Conservation (phyloP, 2,888 invertebrate species). For the Augochlorella aurata region DNA sequence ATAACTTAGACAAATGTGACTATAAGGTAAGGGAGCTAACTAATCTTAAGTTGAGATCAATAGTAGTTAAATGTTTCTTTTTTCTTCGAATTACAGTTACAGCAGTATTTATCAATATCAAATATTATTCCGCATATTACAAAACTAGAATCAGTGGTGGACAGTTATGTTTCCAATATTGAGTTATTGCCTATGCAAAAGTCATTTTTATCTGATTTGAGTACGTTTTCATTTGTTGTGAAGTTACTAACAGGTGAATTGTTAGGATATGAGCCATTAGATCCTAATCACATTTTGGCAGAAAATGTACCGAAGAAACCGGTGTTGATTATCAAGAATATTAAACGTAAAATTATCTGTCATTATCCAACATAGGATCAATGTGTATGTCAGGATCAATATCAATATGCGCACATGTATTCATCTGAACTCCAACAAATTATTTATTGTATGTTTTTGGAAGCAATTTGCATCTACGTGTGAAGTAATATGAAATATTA, state of each 20-base stretch:
- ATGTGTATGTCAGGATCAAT: too few species aligned
- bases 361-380: conserved; percentile 21
- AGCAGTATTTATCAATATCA: conserved; percentile 70
- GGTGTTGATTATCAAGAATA: conserved; percentile 73
- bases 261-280: conserved; percentile 64
- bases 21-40: conserved; percentile 65
- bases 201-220: conserved; percentile 48
- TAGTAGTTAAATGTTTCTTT: conserved; percentile 15
- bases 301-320: conserved; percentile 71
- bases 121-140: conserved; percentile 69
- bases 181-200: conserved; percentile 61
- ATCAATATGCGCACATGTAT: not conserved
- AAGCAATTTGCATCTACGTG: conserved; percentile 17
- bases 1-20: conserved; percentile 69
- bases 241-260: conserved; percentile 75
- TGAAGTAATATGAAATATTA: conserved; percentile 40
- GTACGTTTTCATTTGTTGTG: conserved; percentile 63
- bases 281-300: conserved; percentile 65
- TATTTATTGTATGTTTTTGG: conserved; percentile 4
- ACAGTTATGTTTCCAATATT: conserved; percentile 63
- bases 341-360: conserved; percentile 61
- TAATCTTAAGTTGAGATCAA: conserved; percentile 4
- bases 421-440: conserved; percentile 1
- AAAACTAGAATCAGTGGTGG: conserved; percentile 66
- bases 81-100: conserved; percentile 66